These are phyloP conservation scores for Morone saxatilis DNA, from an alignment of 2,113 vertebrate genomes.

Conservation along the genomic window DNA sequence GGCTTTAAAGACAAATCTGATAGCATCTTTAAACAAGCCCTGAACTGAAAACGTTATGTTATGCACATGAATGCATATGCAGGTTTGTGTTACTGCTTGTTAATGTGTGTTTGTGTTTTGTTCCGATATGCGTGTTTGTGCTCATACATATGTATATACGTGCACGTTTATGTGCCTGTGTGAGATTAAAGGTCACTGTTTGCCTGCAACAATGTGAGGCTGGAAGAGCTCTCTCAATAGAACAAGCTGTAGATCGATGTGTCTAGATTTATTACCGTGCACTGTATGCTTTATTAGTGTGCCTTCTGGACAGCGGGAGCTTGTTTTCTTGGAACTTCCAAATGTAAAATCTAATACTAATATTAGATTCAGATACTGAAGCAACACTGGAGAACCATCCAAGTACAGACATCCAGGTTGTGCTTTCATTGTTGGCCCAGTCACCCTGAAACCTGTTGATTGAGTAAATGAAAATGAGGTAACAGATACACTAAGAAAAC, in stretches of 20 bases:
- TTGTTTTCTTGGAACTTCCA: conserved; percentile 41
- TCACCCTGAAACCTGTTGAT: conserved; percentile 34
- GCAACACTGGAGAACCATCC: conserved; percentile 16
- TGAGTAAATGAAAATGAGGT: conserved; percentile 20
- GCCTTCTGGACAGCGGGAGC: conserved; percentile 34
- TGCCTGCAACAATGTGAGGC: conserved; percentile 12
- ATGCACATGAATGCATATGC: background rate
- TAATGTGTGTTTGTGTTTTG: background rate
- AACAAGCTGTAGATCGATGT: conserved; percentile 50
- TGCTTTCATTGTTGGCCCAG: conserved; percentile 22
- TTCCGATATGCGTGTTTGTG: too few species aligned
- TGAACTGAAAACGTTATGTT: background rate
- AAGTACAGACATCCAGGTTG: conserved; percentile 19
- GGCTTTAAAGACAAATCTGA: background rate
- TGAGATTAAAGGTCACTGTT: conserved; percentile 36
- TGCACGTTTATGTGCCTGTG: background rate
- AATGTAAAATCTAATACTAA: conserved; percentile 23
- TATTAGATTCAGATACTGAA: conserved; percentile 35
- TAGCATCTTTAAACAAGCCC: conserved; percentile 13
- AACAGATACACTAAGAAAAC: background rate
- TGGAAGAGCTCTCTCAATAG: conserved; percentile 20
- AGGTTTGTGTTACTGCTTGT: background rate
- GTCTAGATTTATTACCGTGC: conserved; percentile 62
- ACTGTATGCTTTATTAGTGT: conserved; percentile 53
- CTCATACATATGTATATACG: background rate